Percentiles rank a stretch among this genome's conserved stretches.
Conservation (phyloP, 2,113 vertebrate species). For the Erinaceus europaeus region DNA sequence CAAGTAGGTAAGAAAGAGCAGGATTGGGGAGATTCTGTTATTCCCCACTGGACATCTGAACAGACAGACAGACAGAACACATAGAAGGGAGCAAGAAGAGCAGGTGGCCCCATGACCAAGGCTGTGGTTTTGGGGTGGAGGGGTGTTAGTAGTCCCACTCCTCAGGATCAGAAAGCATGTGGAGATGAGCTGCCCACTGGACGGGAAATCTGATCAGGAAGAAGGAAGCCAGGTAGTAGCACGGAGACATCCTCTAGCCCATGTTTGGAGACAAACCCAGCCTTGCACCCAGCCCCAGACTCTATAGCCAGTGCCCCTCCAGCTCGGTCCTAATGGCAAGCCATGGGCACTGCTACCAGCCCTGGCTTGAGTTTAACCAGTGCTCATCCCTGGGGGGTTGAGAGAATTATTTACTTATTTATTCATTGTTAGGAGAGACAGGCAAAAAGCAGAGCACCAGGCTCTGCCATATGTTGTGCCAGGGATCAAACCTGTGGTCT, state of each 20-base stretch:
- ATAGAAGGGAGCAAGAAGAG: neutral
- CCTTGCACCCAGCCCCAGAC: neutral
- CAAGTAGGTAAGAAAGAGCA: neutral
- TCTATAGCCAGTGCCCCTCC: neutral
- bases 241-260: neutral
- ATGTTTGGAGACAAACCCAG: neutral
- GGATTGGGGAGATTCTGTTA: neutral
- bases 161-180: neutral
- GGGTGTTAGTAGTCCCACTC: neutral
- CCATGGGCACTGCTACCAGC: no score
- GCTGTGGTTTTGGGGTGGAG: neutral
- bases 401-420: no score
- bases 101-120: fast-evolving
- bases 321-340: neutral
- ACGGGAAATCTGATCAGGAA: neutral
- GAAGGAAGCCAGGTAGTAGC: neutral
- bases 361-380: no score
- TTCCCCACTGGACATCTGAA: neutral
- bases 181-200: neutral
- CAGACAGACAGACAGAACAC: neutral
- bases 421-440: no score
- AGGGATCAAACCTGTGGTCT: no score
- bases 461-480: no score
- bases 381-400: no score
- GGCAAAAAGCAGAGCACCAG: no score